phyloP scores from a whole-genome alignment of 2,113 vertebrate species.

The Limnothrissa miodon region DNA sequence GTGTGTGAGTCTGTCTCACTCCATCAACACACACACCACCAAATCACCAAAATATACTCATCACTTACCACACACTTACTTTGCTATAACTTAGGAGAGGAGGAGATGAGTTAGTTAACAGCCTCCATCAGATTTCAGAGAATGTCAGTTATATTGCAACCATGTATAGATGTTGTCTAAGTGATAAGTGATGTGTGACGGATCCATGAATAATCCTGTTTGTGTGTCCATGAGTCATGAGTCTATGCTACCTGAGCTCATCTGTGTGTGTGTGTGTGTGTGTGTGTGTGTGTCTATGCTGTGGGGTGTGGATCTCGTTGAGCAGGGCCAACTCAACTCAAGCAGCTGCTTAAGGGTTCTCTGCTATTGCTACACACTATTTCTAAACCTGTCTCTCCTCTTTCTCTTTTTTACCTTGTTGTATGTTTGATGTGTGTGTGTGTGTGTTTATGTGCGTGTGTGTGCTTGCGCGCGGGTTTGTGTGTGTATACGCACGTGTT shows the following conservation, averaged over 20 bases:
- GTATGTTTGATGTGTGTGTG: neutral
- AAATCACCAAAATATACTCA: neutral
- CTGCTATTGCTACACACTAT: neutral
- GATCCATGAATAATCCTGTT: neutral
- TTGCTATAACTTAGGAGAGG: too few species aligned
- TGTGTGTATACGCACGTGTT: too few species aligned
- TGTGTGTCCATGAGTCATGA: neutral
- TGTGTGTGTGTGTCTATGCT: too few species aligned
- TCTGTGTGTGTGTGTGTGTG: too few species aligned
- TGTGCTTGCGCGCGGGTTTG: too few species aligned
- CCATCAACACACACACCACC: neutral
- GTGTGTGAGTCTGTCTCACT: too few species aligned
- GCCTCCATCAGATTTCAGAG: too few species aligned
- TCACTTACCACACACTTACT: neutral
- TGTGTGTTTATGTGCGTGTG: too few species aligned
- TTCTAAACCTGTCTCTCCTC: neutral
- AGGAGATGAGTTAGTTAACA: too few species aligned
- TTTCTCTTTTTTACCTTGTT: constrained; percentile 22
- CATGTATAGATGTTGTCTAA: too few species aligned
- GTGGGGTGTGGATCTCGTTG: neutral
- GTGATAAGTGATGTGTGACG: too few species aligned
- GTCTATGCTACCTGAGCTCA: neutral
- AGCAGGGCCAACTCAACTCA: neutral
- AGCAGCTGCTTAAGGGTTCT: neutral
- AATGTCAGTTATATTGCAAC: too few species aligned